phyloP scores from a whole-genome alignment of 2,113 vertebrate genomes.

The Azemiops feae region DNA sequence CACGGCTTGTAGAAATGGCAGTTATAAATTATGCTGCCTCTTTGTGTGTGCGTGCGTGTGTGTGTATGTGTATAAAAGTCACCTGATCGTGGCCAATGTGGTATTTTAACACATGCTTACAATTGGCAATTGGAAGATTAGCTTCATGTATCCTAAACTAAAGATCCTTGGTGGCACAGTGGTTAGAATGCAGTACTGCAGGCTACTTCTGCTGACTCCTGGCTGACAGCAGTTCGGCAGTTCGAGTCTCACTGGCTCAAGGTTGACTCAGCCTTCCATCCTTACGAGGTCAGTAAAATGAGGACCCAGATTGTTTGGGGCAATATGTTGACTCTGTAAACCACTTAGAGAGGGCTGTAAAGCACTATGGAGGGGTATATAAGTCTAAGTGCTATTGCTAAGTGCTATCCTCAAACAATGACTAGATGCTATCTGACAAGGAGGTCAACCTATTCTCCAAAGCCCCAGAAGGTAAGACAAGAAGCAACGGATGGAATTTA shows the following conservation, averaged over 20 bases:
- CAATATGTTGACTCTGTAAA: too few relatives aligned
- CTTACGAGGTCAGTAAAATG: too few relatives aligned
- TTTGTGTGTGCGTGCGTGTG: conserved; percentile 46
- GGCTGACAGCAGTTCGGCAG: too few relatives aligned
- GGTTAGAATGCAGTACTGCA: too few relatives aligned
- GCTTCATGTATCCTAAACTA: conserved; percentile 33
- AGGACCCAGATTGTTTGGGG: too few relatives aligned
- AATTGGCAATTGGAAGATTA: conserved; percentile 69
- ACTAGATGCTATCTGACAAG: not conserved
- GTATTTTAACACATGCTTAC: conserved; percentile 68
- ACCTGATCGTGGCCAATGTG: conserved; percentile 53
- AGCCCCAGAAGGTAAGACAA: not conserved
- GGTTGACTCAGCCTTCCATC: too few relatives aligned
- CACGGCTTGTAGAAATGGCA: conserved; percentile 61
- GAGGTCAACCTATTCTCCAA: not conserved
- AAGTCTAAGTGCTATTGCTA: too few relatives aligned
- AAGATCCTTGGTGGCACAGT: too few relatives aligned
- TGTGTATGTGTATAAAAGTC: conserved; percentile 58
- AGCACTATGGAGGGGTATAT: too few relatives aligned
- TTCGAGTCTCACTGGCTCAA: too few relatives aligned
- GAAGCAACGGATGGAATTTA: not conserved
- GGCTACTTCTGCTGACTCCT: too few relatives aligned
- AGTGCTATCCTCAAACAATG: not conserved
- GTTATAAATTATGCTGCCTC: conserved; percentile 69
- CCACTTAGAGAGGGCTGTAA: too few relatives aligned